Evolutionary conservation across 2,888 invertebrate genomes (phyloP).

Genomic region (Synergus laeviventris): DNA sequence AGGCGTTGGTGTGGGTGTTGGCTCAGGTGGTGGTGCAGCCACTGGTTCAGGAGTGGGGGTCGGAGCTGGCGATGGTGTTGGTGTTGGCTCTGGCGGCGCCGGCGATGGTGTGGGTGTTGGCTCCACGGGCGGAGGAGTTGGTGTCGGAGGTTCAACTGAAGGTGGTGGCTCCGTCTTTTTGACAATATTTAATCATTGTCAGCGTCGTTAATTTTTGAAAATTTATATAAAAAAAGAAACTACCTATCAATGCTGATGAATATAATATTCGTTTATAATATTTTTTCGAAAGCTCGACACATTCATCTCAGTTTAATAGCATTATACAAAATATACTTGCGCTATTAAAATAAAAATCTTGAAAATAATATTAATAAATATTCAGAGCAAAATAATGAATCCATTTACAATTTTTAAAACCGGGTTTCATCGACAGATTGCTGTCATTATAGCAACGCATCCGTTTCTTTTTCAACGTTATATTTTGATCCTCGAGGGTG

Average conservation of each 20-base stretch:
- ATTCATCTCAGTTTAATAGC: neutral
- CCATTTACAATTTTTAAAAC: neutral
- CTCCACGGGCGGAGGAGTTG: constrained; percentile 53
- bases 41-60: constrained; percentile 64
- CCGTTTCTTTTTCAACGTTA: neutral
- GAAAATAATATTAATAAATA: neutral
- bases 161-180: constrained; percentile 48
- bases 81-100: constrained; percentile 58
- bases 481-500: constrained; percentile 1
- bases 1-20: constrained; percentile 59
- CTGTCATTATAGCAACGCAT: constrained; percentile 10
- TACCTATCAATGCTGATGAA: too few species aligned
- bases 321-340: neutral
- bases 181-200: constrained; percentile 27
- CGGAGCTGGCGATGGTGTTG: constrained; percentile 64
- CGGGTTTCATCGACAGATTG: neutral
- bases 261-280: neutral
- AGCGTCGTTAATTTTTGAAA: neutral
- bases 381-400: neutral
- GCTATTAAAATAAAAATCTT: neutral
- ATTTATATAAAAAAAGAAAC: neutral
- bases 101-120: constrained; percentile 60
- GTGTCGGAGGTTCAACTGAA: constrained; percentile 48
- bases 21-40: constrained; percentile 61
- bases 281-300: constrained; percentile 14